Conservation (phyloP, 2,113 vertebrate species). For the Lepus timidus region DNA sequence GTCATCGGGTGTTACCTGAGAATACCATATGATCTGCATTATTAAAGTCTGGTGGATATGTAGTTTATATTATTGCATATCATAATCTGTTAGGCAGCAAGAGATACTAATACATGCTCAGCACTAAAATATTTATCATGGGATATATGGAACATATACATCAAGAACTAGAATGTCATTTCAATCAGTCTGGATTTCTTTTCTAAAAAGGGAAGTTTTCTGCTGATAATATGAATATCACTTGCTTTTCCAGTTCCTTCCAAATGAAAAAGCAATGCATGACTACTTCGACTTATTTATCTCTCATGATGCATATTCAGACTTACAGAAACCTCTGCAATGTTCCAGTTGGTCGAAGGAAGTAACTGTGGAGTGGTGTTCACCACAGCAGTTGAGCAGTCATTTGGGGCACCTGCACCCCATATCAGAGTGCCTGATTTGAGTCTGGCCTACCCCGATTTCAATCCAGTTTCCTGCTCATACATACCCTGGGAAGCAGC, state of each 20-base stretch:
- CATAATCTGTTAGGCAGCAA: not conserved
- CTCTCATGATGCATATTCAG: not conserved
- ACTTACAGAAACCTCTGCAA: not conserved
- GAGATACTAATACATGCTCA: not conserved
- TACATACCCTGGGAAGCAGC: no score
- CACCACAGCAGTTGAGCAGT: no score
- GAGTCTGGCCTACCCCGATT: no score
- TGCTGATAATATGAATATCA: not conserved
- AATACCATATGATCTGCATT: not conserved
- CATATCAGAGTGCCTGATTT: no score
- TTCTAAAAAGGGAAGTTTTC: not conserved
- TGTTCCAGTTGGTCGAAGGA: not conserved
- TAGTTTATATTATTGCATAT: not conserved
- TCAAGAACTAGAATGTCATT: conserved; percentile 18
- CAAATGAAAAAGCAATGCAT: not conserved
- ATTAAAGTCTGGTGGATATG: not conserved
- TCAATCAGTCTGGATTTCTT: not conserved
- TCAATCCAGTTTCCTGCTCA: no score
- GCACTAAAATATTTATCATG: not conserved
- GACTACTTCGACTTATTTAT: not conserved
- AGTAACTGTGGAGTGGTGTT: not conserved
- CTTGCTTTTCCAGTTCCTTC: not conserved
- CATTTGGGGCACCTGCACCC: no score
- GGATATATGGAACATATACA: not conserved
- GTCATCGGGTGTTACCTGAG: not conserved